Conservation (phyloP, 2,113 vertebrate genomes). For the Eonycteris spelaea region DNA sequence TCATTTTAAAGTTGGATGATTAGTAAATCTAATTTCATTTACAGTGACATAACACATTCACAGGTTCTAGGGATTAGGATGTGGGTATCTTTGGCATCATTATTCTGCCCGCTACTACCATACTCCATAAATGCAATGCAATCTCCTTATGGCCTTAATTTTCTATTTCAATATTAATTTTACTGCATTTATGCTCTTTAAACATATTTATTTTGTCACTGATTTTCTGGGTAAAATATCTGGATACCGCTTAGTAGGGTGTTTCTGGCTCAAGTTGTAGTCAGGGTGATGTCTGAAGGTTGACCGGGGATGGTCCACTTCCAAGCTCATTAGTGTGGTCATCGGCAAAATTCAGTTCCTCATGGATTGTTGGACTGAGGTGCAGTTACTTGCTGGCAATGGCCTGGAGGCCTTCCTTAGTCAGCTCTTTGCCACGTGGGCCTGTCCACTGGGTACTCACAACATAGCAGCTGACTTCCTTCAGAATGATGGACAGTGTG, state of each 20-base stretch:
- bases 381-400: neutral
- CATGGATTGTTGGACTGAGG: neutral
- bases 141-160: neutral
- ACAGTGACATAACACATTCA: neutral
- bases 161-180: slow-evolving; percentile 10
- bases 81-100: neutral
- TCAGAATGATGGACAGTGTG: neutral
- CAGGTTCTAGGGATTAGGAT: neutral
- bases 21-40: neutral
- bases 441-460: neutral
- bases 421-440: neutral
- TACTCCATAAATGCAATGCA: neutral
- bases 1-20: neutral
- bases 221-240: neutral
- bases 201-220: neutral
- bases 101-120: neutral
- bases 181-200: neutral
- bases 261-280: neutral
- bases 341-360: neutral
- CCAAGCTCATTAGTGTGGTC: neutral
- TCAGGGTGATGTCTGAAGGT: neutral
- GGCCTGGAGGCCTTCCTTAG: neutral
- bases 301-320: neutral
- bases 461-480: neutral
- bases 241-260: neutral